phyloP scores from a whole-genome alignment of 2,888 invertebrate genomes.

The Teleiodes luculella region DNA sequence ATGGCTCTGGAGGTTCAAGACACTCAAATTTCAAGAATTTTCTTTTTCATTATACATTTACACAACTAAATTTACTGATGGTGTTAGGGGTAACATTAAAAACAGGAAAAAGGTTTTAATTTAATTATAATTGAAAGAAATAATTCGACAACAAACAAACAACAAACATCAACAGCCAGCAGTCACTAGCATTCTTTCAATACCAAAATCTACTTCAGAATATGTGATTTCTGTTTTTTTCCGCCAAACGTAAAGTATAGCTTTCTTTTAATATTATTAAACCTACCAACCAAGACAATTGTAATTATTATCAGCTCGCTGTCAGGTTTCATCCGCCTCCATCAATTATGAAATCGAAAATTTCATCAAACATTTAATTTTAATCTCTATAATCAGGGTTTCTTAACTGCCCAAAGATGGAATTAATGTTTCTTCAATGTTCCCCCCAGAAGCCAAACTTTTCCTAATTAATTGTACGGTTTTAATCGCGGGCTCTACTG shows the following conservation, averaged over 20 bases:
- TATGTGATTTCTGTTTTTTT: too few relatives aligned
- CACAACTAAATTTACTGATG: too few relatives aligned
- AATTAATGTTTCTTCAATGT: background rate
- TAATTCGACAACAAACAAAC: too few relatives aligned
- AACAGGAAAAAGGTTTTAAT: too few relatives aligned
- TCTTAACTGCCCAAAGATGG: background rate
- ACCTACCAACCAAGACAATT: background rate
- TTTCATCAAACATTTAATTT: background rate
- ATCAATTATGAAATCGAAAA: background rate
- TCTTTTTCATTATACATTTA: too few relatives aligned
- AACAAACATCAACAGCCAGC: too few relatives aligned
- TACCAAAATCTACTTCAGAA: too few relatives aligned
- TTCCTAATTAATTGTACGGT: conserved; percentile 74
- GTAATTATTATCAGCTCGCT: background rate
- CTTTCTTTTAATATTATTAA: background rate
- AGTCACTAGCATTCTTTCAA: too few relatives aligned
- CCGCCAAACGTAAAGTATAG: too few relatives aligned
- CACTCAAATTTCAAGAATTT: too few relatives aligned
- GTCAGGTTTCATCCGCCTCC: background rate
- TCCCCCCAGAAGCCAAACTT: conserved; percentile 44
- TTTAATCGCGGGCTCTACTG: conserved; percentile 67
- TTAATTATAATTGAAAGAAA: too few relatives aligned
- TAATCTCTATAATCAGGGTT: background rate
- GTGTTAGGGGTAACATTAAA: too few relatives aligned
- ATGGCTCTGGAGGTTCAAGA: background rate